Evolutionary conservation across 2,113 vertebrate genomes (phyloP), one percentile per base, ranked within the genome.

Genomic region (Atrichornis clamosus): DNA sequence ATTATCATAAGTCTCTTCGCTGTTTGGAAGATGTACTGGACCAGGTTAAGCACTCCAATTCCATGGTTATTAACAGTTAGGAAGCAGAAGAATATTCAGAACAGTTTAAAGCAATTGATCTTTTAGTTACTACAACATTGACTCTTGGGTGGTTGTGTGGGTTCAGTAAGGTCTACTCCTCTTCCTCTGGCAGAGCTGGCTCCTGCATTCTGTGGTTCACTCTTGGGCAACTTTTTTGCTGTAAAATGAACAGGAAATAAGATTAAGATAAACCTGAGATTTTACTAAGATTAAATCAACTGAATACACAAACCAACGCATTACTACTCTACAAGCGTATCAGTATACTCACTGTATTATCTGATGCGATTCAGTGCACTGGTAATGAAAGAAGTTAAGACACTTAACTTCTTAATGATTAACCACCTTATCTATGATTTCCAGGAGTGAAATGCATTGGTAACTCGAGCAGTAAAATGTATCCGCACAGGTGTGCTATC

Each of bases 191-290:
- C 97, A 84, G 98, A 98, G 96, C 90, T 98, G 82, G 98, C 95
- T 89, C 98, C 98, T 68, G 98, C 94, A 60, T 98, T 98, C 91
- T 99, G 99, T 92, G 99, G 99, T 98, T 99, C 99, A 62, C 98
- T 99, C 98, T 99, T 99, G 72, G 99, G 99, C 92, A 99, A 97
- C 93, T 99, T 99, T 98, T 99, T 99, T 96, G 99, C 98, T 98
- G 79, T 19, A 93, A 97, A 56, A 89, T 28, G 53, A 96, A 92
- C 8, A 78, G 52, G 16, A 92, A 91, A 50, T 13, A 68, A 62
- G 42, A 93, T 67, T 82, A 41, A 41, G 39, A 41, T 53, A 93
- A 97, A 94, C 87, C 55, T 26, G 76, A 52, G 64, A 86, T 59
- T 59, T 55, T 52, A 92, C 67, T 23, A 62, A 58, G 20, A 80